Evolutionary conservation across 2,113 vertebrate species (phyloP).

Genomic region (Eudyptes chrysolophus): DNA sequence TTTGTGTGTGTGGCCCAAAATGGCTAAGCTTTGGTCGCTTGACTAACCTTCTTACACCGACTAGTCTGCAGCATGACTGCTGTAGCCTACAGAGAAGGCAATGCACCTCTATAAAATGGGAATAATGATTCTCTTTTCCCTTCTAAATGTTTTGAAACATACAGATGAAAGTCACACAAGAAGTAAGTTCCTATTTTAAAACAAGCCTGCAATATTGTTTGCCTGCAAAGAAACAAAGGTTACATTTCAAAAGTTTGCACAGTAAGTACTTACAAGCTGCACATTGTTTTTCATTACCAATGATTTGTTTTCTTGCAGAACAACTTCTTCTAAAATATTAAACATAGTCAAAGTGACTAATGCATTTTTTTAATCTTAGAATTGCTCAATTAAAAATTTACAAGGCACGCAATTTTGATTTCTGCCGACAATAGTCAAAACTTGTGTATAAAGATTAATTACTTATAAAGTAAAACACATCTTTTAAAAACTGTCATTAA

Average conservation of each 20-base stretch:
- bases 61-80: fast-evolving
- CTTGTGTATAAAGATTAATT: constrained; percentile 86
- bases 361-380: constrained; percentile 87
- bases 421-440: constrained; percentile 84
- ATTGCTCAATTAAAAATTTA: constrained; percentile 90
- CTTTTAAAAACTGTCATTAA: constrained; percentile 70
- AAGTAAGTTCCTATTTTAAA: not conserved
- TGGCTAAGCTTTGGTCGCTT: fast-evolving
- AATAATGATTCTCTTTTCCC: not conserved
- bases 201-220: constrained; percentile 6
- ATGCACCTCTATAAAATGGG: not conserved
- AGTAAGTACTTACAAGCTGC: constrained; percentile 62
- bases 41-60: fast-evolving
- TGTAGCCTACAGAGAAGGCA: not conserved
- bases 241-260: constrained; percentile 59
- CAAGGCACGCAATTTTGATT: constrained; percentile 88
- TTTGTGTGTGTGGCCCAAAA: not conserved
- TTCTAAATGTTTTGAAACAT: not conserved
- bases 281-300: constrained; percentile 73
- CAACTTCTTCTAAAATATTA: constrained; percentile 87
- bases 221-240: constrained; percentile 41
- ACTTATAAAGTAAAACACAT: constrained; percentile 75
- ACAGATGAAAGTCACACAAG: not conserved
- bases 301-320: constrained; percentile 77
- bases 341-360: constrained; percentile 86